These are phyloP conservation scores for Eupithecia inturbata DNA, from an alignment of 2,888 invertebrate species.

Conservation along the genomic window DNA sequence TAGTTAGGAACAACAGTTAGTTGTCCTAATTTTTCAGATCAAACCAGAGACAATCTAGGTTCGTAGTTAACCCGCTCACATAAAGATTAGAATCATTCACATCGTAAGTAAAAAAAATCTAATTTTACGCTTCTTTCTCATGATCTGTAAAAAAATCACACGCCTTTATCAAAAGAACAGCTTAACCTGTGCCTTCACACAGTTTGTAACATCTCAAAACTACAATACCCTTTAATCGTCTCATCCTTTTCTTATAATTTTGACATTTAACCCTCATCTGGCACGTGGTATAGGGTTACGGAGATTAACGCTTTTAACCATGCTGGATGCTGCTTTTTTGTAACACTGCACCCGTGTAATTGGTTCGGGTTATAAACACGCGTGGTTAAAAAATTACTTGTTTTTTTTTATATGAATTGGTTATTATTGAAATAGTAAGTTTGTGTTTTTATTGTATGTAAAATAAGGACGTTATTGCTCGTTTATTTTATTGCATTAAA, in stretches of 20 bases:
- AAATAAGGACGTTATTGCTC: background rate
- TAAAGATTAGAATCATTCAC: too few relatives aligned
- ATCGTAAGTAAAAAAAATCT: too few relatives aligned
- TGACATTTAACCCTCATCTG: conserved; percentile 67
- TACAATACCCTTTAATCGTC: conserved; percentile 42
- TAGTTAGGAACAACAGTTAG: too few relatives aligned
- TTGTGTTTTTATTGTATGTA: background rate
- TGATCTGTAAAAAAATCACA: background rate
- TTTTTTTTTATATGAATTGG: background rate
- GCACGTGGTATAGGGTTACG: conserved; percentile 73
- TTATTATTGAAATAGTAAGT: too few relatives aligned
- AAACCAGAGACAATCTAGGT: background rate
- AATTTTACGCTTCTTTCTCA: background rate
- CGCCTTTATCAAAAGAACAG: background rate
- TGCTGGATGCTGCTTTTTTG: conserved; percentile 68
- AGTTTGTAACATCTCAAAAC: background rate
- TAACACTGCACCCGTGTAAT: conserved; percentile 7
- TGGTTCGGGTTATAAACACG: conserved; percentile 1
- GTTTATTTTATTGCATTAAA: background rate
- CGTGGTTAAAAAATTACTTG: background rate
- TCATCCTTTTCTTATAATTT: conserved; percentile 45
- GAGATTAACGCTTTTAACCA: conserved; percentile 70
- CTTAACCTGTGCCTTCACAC: background rate
- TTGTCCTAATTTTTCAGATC: too few relatives aligned
- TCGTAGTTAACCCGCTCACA: background rate